A percentile compares a stretch with the other conserved stretches of the same genome.
These are phyloP conservation scores for Rambutsinella grinnellia DNA, from an alignment of 2,888 invertebrate species.

Conservation along the genomic window DNA sequence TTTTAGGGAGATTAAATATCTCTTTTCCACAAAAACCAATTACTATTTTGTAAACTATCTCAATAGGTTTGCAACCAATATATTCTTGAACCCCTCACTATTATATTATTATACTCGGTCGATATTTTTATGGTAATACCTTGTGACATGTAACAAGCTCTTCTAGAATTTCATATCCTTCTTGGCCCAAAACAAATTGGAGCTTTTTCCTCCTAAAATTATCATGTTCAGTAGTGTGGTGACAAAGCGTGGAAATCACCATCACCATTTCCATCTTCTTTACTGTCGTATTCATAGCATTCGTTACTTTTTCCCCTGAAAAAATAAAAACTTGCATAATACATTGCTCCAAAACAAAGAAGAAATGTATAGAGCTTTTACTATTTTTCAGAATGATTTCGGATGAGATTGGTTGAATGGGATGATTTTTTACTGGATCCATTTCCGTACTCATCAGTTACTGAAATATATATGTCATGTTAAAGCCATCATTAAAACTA, in stretches of 20 bases:
- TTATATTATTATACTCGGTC: background rate
- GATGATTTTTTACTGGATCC: too few relatives aligned
- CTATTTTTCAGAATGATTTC: too few relatives aligned
- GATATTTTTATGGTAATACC: conserved; percentile 38
- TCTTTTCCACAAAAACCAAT: too few relatives aligned
- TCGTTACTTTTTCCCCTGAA: conserved; percentile 33
- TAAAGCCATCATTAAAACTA: too few relatives aligned
- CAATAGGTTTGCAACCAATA: background rate
- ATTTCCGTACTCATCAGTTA: too few relatives aligned
- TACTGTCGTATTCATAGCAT: conserved; percentile 30
- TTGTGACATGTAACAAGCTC: conserved; percentile 26
- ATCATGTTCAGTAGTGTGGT: background rate
- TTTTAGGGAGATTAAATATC: too few relatives aligned
- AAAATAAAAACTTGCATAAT: too few relatives aligned
- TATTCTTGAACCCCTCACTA: background rate
- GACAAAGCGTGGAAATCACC: conserved; percentile 39
- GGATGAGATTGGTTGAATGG: too few relatives aligned
- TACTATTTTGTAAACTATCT: background rate
- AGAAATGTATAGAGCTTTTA: background rate
- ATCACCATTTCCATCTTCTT: conserved; percentile 36
- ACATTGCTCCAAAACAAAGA: background rate
- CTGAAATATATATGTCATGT: too few relatives aligned
- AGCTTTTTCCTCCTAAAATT: conserved; percentile 11
- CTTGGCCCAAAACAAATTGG: conserved; percentile 9
- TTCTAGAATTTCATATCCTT: conserved; percentile 9